Base-by-base conservation (phyloP, 2,888 invertebrate species). In the Baronia brevicornis region DNA sequence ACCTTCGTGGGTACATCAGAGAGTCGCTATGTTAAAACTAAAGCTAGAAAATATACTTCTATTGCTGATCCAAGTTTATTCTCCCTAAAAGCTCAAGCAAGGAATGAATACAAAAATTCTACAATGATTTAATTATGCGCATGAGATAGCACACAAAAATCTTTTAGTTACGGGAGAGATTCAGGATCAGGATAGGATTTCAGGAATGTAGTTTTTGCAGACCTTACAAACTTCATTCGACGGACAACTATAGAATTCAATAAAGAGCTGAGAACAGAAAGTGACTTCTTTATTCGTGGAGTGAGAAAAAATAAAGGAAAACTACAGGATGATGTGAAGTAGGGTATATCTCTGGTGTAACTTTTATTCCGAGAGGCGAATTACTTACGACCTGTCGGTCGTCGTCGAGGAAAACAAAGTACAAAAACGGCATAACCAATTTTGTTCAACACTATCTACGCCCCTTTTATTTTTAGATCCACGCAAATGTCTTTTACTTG, bases 191-290 rank as follows among this genome's bases (percentile, higher is more conserved):
- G n/a, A n/a, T n/a, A 60, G 61, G 55, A 70, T 66, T 61, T 52
- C 33, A 46, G 59, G 68, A 71, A 71, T 71, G 54, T 54, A 62
- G 62, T 67, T 63, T 59, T 55, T 55, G 54, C 51, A 51, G 57
- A 44, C 63, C 60, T 58, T 60, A 60, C 62, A 60, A 73, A 68
- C 65, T 66, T 66, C 61, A 57, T 44, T 54, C 50, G 52, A 49
- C 53, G 59, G 62, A 66, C 65, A 54, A 66, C 59, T 63, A 54
- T 44, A 77, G 79, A 78, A 80, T 80, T 69, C 78, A 78, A 80
- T 80, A 79, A 72, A 66, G 60, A 56, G 53, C 57, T 62, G 55
- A 56, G 62, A 51, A 60, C 39, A 59, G 61, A 57, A 60, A 59
- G 55, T 57, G 60, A 61, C 61, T 62, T 63, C 57, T 57, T 67